These are phyloP conservation scores for Pteromalus puparum DNA, from an alignment of 1,140 invertebrate species.

Conservation along the genomic window DNA sequence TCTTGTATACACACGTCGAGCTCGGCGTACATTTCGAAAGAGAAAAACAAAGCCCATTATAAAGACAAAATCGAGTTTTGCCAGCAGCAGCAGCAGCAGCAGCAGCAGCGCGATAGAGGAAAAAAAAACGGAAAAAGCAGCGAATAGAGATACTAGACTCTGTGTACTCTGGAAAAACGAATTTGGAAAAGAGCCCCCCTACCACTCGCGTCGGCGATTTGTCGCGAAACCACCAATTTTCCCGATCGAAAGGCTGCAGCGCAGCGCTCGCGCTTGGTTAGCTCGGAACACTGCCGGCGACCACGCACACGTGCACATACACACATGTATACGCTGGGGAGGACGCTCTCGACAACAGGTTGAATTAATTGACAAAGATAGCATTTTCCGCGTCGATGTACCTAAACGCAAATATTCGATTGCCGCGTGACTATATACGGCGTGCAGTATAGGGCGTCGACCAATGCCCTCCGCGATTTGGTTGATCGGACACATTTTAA, in stretches of 20 bases:
- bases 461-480: constrained; percentile 60
- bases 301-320: background rate
- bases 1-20: background rate
- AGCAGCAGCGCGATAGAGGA: background rate
- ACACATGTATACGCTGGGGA: background rate
- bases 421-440: constrained; percentile 46
- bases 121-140: background rate
- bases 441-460: constrained; percentile 38
- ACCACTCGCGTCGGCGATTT: constrained; percentile 11
- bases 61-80: constrained; percentile 3
- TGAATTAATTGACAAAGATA: constrained; percentile 75
- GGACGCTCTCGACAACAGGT: constrained; percentile 67
- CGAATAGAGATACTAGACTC: background rate
- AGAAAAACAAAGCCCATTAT: background rate
- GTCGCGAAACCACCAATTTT: constrained; percentile 62
- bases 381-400: constrained; percentile 71
- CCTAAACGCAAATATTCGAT: constrained; percentile 72
- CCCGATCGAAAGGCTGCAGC: constrained; percentile 47
- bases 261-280: constrained; percentile 13
- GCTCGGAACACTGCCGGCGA: background rate
- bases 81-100: background rate
- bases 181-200: constrained; percentile 24
- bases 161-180: constrained; percentile 12
- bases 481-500: constrained; percentile 75
- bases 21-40: background rate